Evolutionary conservation across 1,140 invertebrate species (phyloP).

Genomic region (Euura saliciscinereae): DNA sequence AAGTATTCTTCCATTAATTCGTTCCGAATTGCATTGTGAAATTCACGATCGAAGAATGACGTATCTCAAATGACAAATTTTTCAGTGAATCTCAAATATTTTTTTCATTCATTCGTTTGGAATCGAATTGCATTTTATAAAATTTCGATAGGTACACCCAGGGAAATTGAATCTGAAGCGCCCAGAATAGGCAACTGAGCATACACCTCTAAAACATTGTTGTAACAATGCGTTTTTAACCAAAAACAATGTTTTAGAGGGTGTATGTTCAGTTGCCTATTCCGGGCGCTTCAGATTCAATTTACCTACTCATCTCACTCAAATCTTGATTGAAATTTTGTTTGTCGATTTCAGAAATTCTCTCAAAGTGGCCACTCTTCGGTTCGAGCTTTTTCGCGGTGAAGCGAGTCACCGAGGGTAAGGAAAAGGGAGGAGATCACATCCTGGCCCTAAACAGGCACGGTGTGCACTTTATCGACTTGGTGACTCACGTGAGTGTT

Average conservation of each 20-base stretch:
- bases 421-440: conserved; percentile 72
- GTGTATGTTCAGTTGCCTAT: too few species aligned
- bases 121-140: background rate
- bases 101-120: conserved; percentile 17
- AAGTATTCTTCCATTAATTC: too few species aligned
- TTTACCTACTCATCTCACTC: background rate
- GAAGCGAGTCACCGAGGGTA: conserved; percentile 83
- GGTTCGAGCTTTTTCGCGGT: conserved; percentile 98
- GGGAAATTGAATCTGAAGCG: too few species aligned
- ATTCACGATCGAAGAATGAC: background rate
- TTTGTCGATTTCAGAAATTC: conserved; percentile 67
- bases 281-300: too few species aligned
- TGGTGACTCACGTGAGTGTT: conserved; percentile 81
- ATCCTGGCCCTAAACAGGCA: conserved; percentile 92
- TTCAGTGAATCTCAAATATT: background rate
- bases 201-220: too few species aligned
- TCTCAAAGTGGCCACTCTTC: conserved; percentile 94
- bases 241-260: too few species aligned
- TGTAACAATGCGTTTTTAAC: too few species aligned
- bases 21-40: background rate
- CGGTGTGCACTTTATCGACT: conserved; percentile 93
- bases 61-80: background rate
- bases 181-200: too few species aligned
- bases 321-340: background rate
- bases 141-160: too few species aligned